Conservation (phyloP, 2,113 vertebrate genomes). For the Rhombomys opimus region DNA sequence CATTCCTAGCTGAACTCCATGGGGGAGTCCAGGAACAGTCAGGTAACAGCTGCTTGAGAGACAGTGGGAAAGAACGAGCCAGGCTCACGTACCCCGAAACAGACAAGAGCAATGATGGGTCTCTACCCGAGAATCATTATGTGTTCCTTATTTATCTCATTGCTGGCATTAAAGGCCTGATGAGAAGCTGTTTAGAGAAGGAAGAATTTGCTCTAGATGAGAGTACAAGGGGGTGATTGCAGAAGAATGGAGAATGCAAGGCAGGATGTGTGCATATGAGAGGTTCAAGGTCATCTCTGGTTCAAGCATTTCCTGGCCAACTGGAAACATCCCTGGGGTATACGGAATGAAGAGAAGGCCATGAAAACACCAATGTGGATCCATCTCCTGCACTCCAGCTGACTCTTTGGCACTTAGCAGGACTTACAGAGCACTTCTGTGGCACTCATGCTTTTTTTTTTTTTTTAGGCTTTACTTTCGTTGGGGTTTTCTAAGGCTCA, state of each 20-base stretch:
- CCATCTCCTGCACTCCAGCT: no score
- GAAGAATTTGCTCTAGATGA: background rate
- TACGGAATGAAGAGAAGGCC: background rate
- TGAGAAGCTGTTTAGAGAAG: background rate
- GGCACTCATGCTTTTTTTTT: no score
- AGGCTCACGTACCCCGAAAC: background rate
- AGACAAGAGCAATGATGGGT: background rate
- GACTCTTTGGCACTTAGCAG: no score
- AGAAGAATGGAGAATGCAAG: background rate
- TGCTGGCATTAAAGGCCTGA: background rate
- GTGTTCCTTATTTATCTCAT: background rate
- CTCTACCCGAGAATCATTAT: background rate
- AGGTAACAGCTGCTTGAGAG: background rate
- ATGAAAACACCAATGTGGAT: background rate
- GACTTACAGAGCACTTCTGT: no score
- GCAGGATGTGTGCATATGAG: background rate
- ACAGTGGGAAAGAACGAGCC: background rate
- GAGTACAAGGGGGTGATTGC: background rate
- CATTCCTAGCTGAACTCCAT: background rate
- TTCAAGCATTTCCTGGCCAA: background rate
- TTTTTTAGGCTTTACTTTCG: no score
- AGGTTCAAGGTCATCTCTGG: background rate
- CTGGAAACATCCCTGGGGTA: background rate
- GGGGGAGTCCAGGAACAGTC: background rate
- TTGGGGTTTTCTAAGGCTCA: no score